Conservation (phyloP, 2,888 invertebrate genomes). For the Campoletis raptor region DNA sequence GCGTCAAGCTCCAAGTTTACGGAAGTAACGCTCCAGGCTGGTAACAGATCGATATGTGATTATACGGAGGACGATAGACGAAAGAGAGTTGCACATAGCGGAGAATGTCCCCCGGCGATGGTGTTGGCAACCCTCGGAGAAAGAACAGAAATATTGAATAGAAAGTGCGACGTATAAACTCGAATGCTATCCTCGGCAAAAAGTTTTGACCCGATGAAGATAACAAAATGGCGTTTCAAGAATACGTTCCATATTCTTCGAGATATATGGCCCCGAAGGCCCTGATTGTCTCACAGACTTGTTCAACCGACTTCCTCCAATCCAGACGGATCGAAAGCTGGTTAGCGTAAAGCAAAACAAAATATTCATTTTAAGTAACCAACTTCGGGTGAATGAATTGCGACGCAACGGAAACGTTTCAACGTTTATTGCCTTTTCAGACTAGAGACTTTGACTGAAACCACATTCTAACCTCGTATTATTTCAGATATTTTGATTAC, state of each 20-base stretch:
- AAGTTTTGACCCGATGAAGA: conserved; percentile 4
- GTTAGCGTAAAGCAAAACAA: background rate
- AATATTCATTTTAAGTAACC: background rate
- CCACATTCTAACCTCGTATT: background rate
- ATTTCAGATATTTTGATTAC: background rate
- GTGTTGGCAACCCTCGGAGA: conserved; percentile 1
- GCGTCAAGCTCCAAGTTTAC: conserved; percentile 17
- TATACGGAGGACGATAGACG: conserved; percentile 16
- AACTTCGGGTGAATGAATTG: background rate
- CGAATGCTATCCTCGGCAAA: background rate
- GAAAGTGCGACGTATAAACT: conserved; percentile 13
- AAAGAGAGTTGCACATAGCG: conserved; percentile 15
- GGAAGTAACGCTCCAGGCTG: conserved; percentile 21
- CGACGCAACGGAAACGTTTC: background rate
- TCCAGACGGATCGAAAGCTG: conserved; percentile 1
- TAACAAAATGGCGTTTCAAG: conserved; percentile 14
- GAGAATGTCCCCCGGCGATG: conserved; percentile 15
- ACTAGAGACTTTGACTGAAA: background rate
- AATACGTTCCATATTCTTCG: background rate
- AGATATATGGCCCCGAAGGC: background rate
- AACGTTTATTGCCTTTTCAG: background rate
- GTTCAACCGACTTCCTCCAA: background rate
- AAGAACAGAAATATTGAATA: conserved; percentile 18
- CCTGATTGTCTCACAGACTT: conserved; percentile 1
- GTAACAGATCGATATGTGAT: conserved; percentile 40